Conservation (phyloP, 1,140 invertebrate species). For the Heliconius nattereri region DNA sequence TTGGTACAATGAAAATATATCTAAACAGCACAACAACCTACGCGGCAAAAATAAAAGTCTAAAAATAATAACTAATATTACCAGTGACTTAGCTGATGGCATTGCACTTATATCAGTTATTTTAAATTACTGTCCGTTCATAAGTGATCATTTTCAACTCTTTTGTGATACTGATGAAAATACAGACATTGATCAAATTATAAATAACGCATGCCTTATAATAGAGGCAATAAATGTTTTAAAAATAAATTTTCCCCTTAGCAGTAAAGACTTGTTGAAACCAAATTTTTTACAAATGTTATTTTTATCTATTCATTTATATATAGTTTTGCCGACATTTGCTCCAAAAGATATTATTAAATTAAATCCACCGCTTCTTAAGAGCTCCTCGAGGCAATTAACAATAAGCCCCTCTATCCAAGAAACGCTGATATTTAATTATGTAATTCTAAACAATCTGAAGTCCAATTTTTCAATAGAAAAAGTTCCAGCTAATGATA, state of each 20-base stretch:
- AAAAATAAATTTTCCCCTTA: conserved; percentile 67
- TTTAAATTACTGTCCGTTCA: conserved; percentile 66
- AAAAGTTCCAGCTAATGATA: conserved; percentile 57
- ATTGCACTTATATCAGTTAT: conserved; percentile 62
- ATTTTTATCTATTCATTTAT: conserved; percentile 73
- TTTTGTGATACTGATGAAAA: conserved; percentile 54
- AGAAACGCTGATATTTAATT: conserved; percentile 64
- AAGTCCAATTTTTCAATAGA: conserved; percentile 66
- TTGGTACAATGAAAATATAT: conserved; percentile 71
- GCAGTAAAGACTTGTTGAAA: conserved; percentile 62
- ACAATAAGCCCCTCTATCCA: conserved; percentile 59
- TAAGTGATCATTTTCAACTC: conserved; percentile 57
- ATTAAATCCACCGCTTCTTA: conserved; percentile 67
- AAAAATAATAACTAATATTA: conserved; percentile 64
- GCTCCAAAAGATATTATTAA: conserved; percentile 63
- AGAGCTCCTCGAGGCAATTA: conserved; percentile 62
- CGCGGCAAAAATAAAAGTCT: conserved; percentile 46
- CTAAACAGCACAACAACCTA: conserved; percentile 50
- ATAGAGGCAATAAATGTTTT: conserved; percentile 66
- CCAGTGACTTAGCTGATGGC: conserved; percentile 65
- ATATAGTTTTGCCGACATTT: conserved; percentile 67
- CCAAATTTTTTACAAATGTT: conserved; percentile 74
- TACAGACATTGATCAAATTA: conserved; percentile 47
- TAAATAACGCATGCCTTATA: conserved; percentile 70
- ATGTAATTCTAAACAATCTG: conserved; percentile 58